phyloP scores from a whole-genome alignment of 1,140 invertebrate species.

The Holcopasites calliopsidis region DNA sequence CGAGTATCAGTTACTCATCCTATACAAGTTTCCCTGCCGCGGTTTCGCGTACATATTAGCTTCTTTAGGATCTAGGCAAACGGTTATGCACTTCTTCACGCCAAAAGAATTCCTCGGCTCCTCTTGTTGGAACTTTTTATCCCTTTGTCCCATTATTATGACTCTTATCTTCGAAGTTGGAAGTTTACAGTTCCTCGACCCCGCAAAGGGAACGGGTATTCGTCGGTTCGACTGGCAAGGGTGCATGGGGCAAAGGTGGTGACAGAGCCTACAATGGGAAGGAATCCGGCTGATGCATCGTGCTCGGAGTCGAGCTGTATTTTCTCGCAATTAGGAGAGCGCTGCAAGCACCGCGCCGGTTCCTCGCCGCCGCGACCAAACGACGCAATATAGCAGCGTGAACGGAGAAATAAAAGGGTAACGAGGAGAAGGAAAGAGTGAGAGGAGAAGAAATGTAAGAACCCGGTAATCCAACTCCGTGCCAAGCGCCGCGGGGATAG shows the following conservation, averaged over 20 bases:
- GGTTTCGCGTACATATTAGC: conserved; percentile 26
- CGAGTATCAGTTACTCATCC: conserved; percentile 28
- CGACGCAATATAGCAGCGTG: conserved; percentile 11
- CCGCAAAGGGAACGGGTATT: not conserved
- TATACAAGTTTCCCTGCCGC: conserved; percentile 11
- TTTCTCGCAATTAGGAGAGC: conserved; percentile 6
- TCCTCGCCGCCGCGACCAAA: not conserved
- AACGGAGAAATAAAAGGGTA: conserved; percentile 3
- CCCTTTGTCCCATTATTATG: not conserved
- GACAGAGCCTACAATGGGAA: too few species aligned
- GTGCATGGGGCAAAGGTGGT: too few species aligned
- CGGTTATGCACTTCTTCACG: not conserved
- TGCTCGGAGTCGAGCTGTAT: not conserved
- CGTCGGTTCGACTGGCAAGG: not conserved
- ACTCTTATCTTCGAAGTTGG: not conserved
- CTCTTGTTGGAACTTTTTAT: not conserved
- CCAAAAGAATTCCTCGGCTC: conserved; percentile 3
- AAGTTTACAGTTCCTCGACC: not conserved
- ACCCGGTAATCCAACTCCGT: conserved; percentile 58
- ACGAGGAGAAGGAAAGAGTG: not conserved
- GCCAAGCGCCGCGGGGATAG: conserved; percentile 55
- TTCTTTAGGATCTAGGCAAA: conserved; percentile 11
- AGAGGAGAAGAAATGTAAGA: conserved; percentile 36
- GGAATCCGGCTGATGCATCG: too few species aligned
- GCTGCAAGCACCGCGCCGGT: not conserved